Evolutionary conservation across 2,113 vertebrate genomes (phyloP), one percentile per base, ranked within the genome.

Genomic region (Blennius ocellaris): DNA sequence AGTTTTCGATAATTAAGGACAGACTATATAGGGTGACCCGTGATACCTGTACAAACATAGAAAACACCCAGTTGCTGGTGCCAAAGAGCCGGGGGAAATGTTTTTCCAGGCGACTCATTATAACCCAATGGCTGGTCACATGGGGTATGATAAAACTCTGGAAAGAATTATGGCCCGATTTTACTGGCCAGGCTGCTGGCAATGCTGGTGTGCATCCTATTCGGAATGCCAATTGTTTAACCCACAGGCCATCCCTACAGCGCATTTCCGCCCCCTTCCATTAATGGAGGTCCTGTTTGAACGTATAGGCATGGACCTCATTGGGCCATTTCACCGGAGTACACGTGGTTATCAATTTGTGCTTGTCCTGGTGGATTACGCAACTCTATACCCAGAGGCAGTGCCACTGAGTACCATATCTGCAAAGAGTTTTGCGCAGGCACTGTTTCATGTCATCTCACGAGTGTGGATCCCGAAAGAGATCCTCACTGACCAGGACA

Each of bases 361-460:
- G 38, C 37, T 45, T 12, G 40, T 51, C 7, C 45, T 60, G 17
- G 56, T 52, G 56, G 48, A 60, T 3, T 60, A 43, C 2, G 14
- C 17, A 52, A 59, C 39, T 7, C 6, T 0, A 15, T 66, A 45
- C n/a, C 12, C 39, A 6, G 37, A 64, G 39, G 0, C 16, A 43
- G 8, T 52, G 49, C 61, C 38, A 2, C 14, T 53, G 21, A 3
- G 30, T 47, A 14, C n/a, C n/a, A n/a, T n/a, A n/a, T n/a, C n/a
- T n/a, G n/a, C n/a, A n/a, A n/a, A n/a, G n/a, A n/a, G n/a, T n/a
- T 6, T 60, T 7, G 5, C 43, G 16, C 43, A n/a, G 7, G 12
- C 12, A 60, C 58, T 37, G 5, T n/a, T n/a, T n/a, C n/a, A n/a
- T 41, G 49, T 64, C 47, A 64, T 11, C 15, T 64, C n/a, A 39